phyloP scores from a whole-genome alignment of 2,113 vertebrate genomes.

The Lutjanus erythropterus region DNA sequence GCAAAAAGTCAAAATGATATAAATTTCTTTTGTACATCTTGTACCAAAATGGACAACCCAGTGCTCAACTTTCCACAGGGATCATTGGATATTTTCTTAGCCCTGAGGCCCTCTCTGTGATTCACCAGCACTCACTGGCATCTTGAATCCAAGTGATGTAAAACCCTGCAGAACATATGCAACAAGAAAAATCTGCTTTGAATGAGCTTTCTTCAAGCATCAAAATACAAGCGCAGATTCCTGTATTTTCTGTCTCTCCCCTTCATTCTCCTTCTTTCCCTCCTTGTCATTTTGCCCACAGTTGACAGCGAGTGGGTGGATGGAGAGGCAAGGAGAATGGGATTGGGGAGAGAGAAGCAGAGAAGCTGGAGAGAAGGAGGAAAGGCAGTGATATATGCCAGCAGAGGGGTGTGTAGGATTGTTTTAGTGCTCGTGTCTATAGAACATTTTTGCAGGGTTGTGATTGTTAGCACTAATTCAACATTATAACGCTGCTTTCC shows the following conservation, averaged over 20 bases:
- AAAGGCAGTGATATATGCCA: constrained; percentile 1
- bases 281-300: constrained; percentile 20
- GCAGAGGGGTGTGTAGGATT: background rate
- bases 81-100: constrained; percentile 1
- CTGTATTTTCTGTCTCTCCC: background rate
- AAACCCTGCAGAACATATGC: constrained; percentile 1
- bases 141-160: background rate
- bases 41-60: background rate
- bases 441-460: no score
- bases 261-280: background rate
- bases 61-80: background rate
- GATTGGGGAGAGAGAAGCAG: constrained; percentile 19
- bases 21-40: background rate
- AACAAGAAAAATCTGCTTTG: constrained; percentile 13
- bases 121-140: background rate
- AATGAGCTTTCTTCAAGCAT: constrained; percentile 5
- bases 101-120: background rate
- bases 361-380: constrained; percentile 1
- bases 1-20: background rate
- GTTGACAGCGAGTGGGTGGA: constrained; percentile 45
- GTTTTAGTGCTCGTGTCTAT: background rate
- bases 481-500: background rate
- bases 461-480: background rate
- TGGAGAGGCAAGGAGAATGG: constrained; percentile 35
- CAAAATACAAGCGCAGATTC: constrained; percentile 4